Base-by-base conservation (phyloP, 2,888 invertebrate genomes). In the Lamellibrachia satsuma region DNA sequence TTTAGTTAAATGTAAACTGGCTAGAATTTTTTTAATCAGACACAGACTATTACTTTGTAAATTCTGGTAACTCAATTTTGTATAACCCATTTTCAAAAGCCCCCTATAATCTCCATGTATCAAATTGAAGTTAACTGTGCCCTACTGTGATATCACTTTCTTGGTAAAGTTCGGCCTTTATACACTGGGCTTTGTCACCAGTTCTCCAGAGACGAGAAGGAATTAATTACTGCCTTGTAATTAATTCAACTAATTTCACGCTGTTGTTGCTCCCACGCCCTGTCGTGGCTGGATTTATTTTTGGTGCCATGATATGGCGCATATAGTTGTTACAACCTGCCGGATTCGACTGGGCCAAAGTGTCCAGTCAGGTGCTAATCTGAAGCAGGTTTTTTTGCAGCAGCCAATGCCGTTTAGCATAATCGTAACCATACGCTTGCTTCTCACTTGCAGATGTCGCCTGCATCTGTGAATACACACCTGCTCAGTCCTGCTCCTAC, bases 401-500 rank as follows among this genome's bases (percentile, higher is more conserved):
- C 75, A 75, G 39, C 39, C 39, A 39, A 39, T 39, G 39, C 39
- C 39, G 22, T 75, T 75, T 75, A 75, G 22, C 75, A 75, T 75
- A 75, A 75, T n/a, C 75, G 75, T 75, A 75, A 75, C 75, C 22
- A 75, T 75, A 75, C 75, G 75, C 75, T n/a, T 55, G 39, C 55
- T 75, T 75, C 75, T 75, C 75, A 6, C 22, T 75, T 75, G 75
- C 75, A 75, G 75, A 75, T 75, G 75, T 75, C 75, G 22, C 75
- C 75, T 6, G 22, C 15, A 22, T 75, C 75, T 22, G 22, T 75
- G 75, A 75, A 75, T 15, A 75, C 75, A 15, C 75, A 75, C 75
- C 75, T 75, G 6, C 75, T 75, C 22, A 75, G 75, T 75, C 91
- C 91, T 0, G 91, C 91, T 4, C 91, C 91, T 15, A 91, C 91